phyloP scores from a whole-genome alignment of 2,113 vertebrate species.

The Porphyrio hochstetteri region DNA sequence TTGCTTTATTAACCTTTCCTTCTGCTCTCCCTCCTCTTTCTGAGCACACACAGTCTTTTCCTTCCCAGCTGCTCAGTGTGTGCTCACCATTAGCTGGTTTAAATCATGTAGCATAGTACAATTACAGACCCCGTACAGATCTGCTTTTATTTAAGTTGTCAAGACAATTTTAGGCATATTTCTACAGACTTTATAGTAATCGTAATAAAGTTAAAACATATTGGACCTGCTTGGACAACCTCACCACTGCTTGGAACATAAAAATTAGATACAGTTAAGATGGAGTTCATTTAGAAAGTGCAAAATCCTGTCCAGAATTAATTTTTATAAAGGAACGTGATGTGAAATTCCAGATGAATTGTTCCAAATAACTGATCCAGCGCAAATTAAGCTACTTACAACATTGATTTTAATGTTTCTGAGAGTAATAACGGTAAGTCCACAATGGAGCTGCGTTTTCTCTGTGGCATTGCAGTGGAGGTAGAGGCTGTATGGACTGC shows the following conservation, averaged over 20 bases:
- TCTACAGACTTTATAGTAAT: slow-evolving; percentile 2
- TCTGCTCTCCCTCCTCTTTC: neutral
- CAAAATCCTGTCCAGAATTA: neutral
- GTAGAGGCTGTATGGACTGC: neutral
- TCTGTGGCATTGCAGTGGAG: neutral
- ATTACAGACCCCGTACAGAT: slow-evolving; percentile 39
- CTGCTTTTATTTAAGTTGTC: slow-evolving; percentile 64
- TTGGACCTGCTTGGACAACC: neutral
- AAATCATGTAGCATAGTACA: slow-evolving; percentile 12
- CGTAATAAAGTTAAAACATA: slow-evolving; percentile 9
- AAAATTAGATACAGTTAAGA: neutral
- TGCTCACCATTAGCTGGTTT: slow-evolving; percentile 27
- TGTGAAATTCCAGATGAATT: neutral
- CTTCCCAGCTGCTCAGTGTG: slow-evolving; percentile 35
- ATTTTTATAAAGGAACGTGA: neutral
- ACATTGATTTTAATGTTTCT: neutral
- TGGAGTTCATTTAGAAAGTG: neutral
- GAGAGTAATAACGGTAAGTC: neutral
- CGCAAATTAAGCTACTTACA: neutral
- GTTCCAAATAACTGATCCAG: neutral
- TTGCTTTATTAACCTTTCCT: slow-evolving; percentile 18
- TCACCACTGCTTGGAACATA: neutral
- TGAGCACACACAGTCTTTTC: neutral
- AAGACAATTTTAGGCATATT: slow-evolving; percentile 38
- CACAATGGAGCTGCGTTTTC: neutral